Base-by-base conservation (phyloP, 2,888 invertebrate genomes). In the Chrysina gloriosa region DNA sequence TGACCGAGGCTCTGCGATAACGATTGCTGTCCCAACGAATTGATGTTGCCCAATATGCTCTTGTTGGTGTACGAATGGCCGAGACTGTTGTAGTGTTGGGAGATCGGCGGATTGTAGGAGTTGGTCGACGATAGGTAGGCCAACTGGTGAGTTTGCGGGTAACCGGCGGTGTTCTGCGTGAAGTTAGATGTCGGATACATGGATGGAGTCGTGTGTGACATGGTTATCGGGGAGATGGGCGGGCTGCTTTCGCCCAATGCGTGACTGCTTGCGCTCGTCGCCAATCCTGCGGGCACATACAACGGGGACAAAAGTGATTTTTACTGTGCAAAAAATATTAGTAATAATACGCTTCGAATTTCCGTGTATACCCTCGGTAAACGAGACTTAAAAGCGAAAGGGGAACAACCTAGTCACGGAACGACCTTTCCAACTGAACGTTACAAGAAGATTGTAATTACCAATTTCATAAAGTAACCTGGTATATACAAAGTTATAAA, bases 181-280 rank as follows among this genome's bases (percentile, higher is more conserved):
- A 83, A 86, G 80, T 79, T 88, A 85, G 82, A 88, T 81, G 79
- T 87, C 81, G 84, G 89, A 83, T 82, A 84, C 45, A 84, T 81
- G 67, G 82, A 83, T 50, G 83, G 84, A n/a, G 83, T 84, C 25
- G 84, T 84, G 71, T 84, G 83, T 45, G 83, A 83, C 83, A 84
- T 83, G 16, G 83, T 83, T 54, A 84, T 84, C 25, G 84, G 84
- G 19, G 83, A 83, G 39, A 83, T 78, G 76, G 88, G 89, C 65
- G 88, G 89, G 78, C 87, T 89, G 77, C 85, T 88, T 73, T 90
- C 90, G 75, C 90, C 88, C 73, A 90, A 83, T 69, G 88, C 90
- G 84, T 90, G 90, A 78, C 88, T 90, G 75, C 90, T 90, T 71
- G 90, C 88, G 79, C 90, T 90, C 71, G 89, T 86, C 77, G 75